Evolutionary conservation across 2,113 vertebrate genomes (phyloP), one percentile per base, ranked within the genome.

Genomic region (Ameiurus melas): DNA sequence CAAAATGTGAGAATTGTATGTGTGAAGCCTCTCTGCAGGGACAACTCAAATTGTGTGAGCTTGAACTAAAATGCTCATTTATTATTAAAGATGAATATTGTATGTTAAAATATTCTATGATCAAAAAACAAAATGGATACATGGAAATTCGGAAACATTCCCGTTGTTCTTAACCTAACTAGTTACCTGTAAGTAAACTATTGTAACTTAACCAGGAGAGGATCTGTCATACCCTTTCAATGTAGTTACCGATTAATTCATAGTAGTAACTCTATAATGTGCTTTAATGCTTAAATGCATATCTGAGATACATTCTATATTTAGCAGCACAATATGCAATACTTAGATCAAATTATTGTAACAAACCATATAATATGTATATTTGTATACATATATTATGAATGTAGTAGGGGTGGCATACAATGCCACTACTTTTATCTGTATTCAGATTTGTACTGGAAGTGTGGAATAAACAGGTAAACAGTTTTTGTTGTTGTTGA

Each of bases 1-100:
- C 16, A 30, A 85, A 33, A 71, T n/a, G 64, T 84, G 62, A 84
- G 16, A 84, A 20, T 73, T 85, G 5, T 16, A 58, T 51, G 70
- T 60, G 22, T 58, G 19, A 36, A 36, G 20, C 13, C 25, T 57
- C 16, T 62, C 27, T 73, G 64, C 47, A 70, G 39, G 55, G 64
- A 43, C 70, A 75, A 27, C 43, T 68, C 25, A n/a, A 64, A 19
- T 43, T 84, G 64, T 57, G 83, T 36, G 55, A 43, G 27, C 43
- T 70, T 20, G 19, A 75, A 75, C 71, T 75, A 51, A 77, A 47
- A 27, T 51, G 25, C 73, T 77, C 43, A 47, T 6, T 47, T 14
- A 51, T 77, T 43, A 9, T 2, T 73, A 4, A 19, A 39, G 70
- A 73, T 22, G 33, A 39, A 33, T 33, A 30, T 9, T 64, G 62